phyloP scores from a whole-genome alignment of 1,140 invertebrate species.

The Aphaenogaster ashmeadi region DNA sequence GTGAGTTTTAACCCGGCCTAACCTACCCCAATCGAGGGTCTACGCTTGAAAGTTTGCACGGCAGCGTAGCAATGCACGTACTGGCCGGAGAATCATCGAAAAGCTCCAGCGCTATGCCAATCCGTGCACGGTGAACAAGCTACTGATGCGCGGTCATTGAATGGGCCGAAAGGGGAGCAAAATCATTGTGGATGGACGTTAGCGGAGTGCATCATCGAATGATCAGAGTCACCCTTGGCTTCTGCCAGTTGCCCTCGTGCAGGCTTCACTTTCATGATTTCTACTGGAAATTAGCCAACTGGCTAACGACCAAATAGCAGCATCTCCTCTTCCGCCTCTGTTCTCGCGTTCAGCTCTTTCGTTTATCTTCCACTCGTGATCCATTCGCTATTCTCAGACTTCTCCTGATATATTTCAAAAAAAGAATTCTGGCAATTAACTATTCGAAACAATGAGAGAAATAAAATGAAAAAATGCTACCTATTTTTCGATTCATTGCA shows the following conservation, averaged over 20 bases:
- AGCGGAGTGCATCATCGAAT: slow-evolving; percentile 86
- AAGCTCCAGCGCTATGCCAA: slow-evolving; percentile 76
- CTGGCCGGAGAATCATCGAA: slow-evolving; percentile 84
- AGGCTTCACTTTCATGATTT: slow-evolving; percentile 84
- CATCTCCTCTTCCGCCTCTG: slow-evolving; percentile 69
- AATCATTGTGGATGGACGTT: slow-evolving; percentile 85
- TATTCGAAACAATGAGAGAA: not conserved
- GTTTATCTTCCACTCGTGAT: slow-evolving; percentile 45
- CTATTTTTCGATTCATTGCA: slow-evolving; percentile 59
- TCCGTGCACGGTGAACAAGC: slow-evolving; percentile 72
- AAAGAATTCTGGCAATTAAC: not conserved
- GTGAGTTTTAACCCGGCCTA: slow-evolving; percentile 78
- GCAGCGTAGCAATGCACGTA: slow-evolving; percentile 62
- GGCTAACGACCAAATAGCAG: slow-evolving; percentile 86
- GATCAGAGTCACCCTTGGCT: slow-evolving; percentile 79
- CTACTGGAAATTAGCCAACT: slow-evolving; percentile 87
- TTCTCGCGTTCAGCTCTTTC: slow-evolving; percentile 47
- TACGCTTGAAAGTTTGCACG: slow-evolving; percentile 77
- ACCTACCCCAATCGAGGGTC: slow-evolving; percentile 84
- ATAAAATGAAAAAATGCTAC: not conserved
- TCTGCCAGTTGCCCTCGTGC: slow-evolving; percentile 70
- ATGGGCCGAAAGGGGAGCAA: slow-evolving; percentile 85
- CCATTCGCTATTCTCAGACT: not conserved
- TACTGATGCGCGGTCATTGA: slow-evolving; percentile 84
- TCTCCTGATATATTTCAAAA: not conserved